Evolutionary conservation across 2,113 vertebrate species (phyloP).

Genomic region (Scortum barcoo): DNA sequence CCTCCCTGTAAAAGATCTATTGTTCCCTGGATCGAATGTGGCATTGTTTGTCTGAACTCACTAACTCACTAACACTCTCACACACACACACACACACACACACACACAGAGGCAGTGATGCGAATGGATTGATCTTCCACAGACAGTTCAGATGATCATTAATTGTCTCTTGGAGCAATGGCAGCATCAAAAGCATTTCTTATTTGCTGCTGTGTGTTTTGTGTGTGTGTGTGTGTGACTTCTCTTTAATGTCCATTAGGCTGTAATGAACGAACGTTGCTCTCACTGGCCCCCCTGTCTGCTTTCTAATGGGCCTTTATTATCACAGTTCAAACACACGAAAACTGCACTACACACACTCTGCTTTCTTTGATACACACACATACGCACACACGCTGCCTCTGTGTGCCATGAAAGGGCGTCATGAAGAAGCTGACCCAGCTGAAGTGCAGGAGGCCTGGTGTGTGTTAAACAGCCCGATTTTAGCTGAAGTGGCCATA

Average conservation of each 20-base stretch:
- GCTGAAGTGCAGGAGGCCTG: slow-evolving; percentile 55
- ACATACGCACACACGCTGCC: background rate
- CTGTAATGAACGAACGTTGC: slow-evolving; percentile 59
- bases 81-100: slow-evolving; percentile 1
- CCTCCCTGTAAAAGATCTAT: slow-evolving; percentile 42
- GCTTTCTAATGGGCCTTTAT: slow-evolving; percentile 69
- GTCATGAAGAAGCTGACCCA: slow-evolving; percentile 55
- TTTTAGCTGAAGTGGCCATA: slow-evolving; percentile 62
- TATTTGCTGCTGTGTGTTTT: slow-evolving; percentile 24
- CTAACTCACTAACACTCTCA: slow-evolving; percentile 8
- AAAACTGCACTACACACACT: slow-evolving; percentile 16
- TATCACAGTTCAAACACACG: slow-evolving; percentile 65
- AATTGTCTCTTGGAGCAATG: slow-evolving; percentile 41
- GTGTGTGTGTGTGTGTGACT: slow-evolving; percentile 11
- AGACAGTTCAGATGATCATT: slow-evolving; percentile 48
- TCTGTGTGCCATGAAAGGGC: slow-evolving; percentile 56
- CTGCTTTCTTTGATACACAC: background rate
- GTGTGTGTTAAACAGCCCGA: slow-evolving; percentile 59
- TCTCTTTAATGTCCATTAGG: slow-evolving; percentile 67
- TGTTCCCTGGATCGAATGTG: slow-evolving; percentile 41
- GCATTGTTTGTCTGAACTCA: slow-evolving; percentile 58
- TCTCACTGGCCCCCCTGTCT: slow-evolving; percentile 53
- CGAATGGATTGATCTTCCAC: slow-evolving; percentile 47
- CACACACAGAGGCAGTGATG: background rate
- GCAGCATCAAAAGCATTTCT: slow-evolving; percentile 35